Percentiles rank a stretch among this genome's conserved stretches.
Conservation (phyloP, 2,888 invertebrate species). For the Calliphora vomitoria region DNA sequence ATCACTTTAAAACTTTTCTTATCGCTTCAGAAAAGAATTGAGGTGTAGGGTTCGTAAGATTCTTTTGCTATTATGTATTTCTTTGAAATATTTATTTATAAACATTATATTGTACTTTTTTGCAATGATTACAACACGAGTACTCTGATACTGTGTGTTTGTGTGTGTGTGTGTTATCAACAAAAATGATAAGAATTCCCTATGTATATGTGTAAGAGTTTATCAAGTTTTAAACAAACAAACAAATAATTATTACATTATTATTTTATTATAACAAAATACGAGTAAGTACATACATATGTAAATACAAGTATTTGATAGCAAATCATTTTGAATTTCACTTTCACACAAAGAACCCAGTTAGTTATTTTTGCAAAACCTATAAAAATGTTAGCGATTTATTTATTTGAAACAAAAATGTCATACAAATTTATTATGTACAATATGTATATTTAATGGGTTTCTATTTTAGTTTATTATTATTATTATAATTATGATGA, state of each 20-base stretch:
- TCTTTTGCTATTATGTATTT: background rate
- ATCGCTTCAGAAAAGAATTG: background rate
- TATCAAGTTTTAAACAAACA: background rate
- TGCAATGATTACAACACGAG: constrained; percentile 42
- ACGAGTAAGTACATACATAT: too few relatives aligned
- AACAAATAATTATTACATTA: constrained; percentile 8
- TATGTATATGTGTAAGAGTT: background rate
- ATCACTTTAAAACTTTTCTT: background rate
- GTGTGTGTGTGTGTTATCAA: constrained; percentile 19
- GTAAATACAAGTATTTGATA: background rate
- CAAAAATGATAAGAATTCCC: constrained; percentile 23
- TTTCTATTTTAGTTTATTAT: constrained; percentile 38
- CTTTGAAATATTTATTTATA: background rate
- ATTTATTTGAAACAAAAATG: constrained; percentile 27
- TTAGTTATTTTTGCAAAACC: background rate
- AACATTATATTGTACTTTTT: background rate
- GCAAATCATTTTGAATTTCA: constrained; percentile 21
- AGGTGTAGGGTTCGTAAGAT: background rate
- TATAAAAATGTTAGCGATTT: background rate
- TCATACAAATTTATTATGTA: constrained; percentile 39
- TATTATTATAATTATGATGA: background rate
- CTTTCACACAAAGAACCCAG: constrained; percentile 12
- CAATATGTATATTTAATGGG: constrained; percentile 19
- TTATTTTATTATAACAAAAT: constrained; percentile 15
- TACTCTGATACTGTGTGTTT: background rate